Percentiles rank a stretch among this genome's conserved stretches.
Evolutionary conservation across 2,797 vertebrate species (phyloP).

Genomic region (Uromys caudimaculatus): DNA sequence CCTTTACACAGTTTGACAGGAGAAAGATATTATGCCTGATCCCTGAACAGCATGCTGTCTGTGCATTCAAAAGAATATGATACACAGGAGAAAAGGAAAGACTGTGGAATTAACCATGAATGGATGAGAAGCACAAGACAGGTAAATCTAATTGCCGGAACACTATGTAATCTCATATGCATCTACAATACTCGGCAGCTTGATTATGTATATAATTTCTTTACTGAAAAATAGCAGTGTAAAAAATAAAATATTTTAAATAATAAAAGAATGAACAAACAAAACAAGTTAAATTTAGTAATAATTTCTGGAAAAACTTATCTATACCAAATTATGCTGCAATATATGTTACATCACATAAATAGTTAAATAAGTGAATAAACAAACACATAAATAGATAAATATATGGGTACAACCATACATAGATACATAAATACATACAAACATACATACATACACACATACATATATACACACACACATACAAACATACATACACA

Average conservation of each 20-base stretch:
- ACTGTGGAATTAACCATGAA: not conserved
- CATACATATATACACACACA: no score
- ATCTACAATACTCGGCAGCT: not conserved
- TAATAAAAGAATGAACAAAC: not conserved
- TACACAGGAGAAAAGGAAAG: not conserved
- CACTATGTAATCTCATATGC: not conserved
- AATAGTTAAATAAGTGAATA: not conserved
- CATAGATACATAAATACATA: no score
- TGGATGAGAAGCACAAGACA: not conserved
- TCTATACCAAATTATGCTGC: not conserved
- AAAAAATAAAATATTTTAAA: not conserved
- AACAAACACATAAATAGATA: not conserved
- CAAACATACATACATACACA: no score
- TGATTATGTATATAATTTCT: not conserved
- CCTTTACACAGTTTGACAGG: not conserved
- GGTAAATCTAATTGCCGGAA: not conserved
- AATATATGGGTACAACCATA: no score
- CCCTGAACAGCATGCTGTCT: not conserved
- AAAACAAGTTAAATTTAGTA: not conserved
- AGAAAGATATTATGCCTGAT: not conserved
- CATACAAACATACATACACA: no score
- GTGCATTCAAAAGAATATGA: not conserved
- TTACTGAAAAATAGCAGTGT: not conserved
- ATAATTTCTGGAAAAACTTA: not conserved
- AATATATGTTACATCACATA: not conserved